Percentiles rank a stretch among this genome's conserved stretches.
phyloP scores from a whole-genome alignment of 2,888 invertebrate species.

The Phymatocera aterrima region DNA sequence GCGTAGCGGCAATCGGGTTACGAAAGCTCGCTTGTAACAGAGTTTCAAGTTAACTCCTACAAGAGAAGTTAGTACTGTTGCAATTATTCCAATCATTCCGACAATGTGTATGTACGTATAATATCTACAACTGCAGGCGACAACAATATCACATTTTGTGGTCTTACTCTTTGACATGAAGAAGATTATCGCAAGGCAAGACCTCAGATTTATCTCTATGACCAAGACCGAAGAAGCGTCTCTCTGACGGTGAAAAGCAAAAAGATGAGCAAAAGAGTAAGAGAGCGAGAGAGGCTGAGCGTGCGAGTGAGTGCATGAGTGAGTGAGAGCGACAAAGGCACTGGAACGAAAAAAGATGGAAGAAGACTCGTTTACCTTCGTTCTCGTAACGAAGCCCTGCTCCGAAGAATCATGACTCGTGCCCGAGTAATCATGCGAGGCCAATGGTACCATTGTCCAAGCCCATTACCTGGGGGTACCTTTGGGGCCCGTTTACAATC shows the following conservation, averaged over 20 bases:
- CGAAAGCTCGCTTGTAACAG: not conserved
- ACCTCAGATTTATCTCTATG: slow-evolving; percentile 1
- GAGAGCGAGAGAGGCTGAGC: too few species aligned
- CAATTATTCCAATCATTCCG: not conserved
- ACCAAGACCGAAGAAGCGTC: slow-evolving; percentile 10
- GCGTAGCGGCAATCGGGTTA: not conserved
- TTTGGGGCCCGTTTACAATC: slow-evolving; percentile 32
- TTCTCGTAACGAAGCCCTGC: slow-evolving; percentile 42
- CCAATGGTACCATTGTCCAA: slow-evolving; percentile 46
- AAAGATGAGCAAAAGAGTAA: not conserved
- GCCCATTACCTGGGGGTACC: slow-evolving; percentile 40
- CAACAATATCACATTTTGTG: slow-evolving; percentile 8
- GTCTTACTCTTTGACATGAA: slow-evolving; percentile 25
- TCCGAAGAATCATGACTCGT: slow-evolving; percentile 43
- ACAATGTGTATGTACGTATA: not conserved
- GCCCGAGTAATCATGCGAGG: slow-evolving; percentile 44
- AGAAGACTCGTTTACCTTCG: slow-evolving; percentile 40
- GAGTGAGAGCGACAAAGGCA: not conserved
- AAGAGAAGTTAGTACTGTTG: not conserved
- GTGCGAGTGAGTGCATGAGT: too few species aligned
- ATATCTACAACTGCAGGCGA: not conserved
- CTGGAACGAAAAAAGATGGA: slow-evolving; percentile 17
- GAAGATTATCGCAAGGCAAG: slow-evolving; percentile 2
- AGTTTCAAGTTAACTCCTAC: slow-evolving; percentile 1
- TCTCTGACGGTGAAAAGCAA: not conserved